Conservation (phyloP, 2,113 vertebrate genomes). For the Oryzias melastigma region DNA sequence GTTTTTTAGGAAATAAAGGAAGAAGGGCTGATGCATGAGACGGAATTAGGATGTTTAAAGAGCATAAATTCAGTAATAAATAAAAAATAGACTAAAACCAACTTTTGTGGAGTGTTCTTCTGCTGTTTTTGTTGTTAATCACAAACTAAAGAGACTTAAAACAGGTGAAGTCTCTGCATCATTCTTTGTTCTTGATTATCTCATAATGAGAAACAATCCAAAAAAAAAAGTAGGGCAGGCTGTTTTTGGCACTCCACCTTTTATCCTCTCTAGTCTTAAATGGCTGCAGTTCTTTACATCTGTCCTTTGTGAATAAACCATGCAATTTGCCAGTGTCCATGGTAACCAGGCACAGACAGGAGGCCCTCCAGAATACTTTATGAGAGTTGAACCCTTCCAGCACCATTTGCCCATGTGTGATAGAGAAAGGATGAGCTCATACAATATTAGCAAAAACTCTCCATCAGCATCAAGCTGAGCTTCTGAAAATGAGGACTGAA, state of each 20-base stretch:
- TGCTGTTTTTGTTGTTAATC: no score
- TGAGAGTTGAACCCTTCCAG: not conserved
- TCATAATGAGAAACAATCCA: no score
- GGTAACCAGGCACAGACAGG: conserved; percentile 26
- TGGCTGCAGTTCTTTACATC: conserved; percentile 40
- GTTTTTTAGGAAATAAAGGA: no score
- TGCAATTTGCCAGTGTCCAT: conserved; percentile 38
- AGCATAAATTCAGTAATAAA: no score
- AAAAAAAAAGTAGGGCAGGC: no score
- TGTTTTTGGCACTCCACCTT: not conserved
- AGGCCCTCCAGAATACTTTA: not conserved
- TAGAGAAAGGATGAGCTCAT: not conserved
- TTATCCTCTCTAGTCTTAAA: conserved; percentile 33
- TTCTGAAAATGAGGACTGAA: conserved; percentile 11
- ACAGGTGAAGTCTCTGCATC: no score
- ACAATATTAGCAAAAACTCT: conserved; percentile 7
- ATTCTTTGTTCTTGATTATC: no score
- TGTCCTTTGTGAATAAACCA: conserved; percentile 57
- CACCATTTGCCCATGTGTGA: conserved; percentile 10
- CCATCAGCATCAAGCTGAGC: not conserved
- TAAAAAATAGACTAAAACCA: no score
- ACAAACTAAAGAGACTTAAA: no score
- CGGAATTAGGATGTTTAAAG: no score
- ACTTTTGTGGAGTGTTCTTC: no score
- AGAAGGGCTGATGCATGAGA: no score